Evolutionary conservation across 2,113 vertebrate genomes (phyloP), one percentile per base, ranked within the genome.

Genomic region (Lagenorhynchus albirostris): DNA sequence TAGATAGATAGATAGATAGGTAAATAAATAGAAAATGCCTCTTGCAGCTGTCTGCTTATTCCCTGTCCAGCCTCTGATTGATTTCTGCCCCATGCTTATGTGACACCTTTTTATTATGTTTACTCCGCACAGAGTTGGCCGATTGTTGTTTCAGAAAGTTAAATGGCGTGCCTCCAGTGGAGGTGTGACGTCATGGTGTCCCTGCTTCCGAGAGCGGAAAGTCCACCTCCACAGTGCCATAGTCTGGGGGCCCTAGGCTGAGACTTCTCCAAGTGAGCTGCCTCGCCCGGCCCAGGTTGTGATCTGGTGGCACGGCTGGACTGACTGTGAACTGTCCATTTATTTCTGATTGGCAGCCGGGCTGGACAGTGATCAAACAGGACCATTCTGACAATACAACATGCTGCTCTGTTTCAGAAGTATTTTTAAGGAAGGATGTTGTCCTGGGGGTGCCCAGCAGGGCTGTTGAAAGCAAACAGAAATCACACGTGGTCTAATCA

Each of bases 91-190:
- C 2, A 4, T 50, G 50, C 55, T 88, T 90, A 44, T 70, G 91
- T 44, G 50, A 83, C 74, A 90, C 31, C 87, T 97, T 91, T 77
- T 92, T 93, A 89, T 95, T 96, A 88, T 91, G 80, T 96, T 92
- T 67, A 33, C n/a, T 95, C 25, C 88, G n/a, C 44, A 47, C 21
- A 36, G 80, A 91, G 38, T 15, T 94, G 91, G 70, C 84, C 67
- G 47, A 29, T 74, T 92, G 41, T 70, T 91, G 63, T 87, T 88
- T 92, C 26, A 91, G 88, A 96, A 94, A 82, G 76, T 41, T 91
- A 55, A 93, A 58, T 36, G 89, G 41, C 76, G 26, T 41, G 20
- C 33, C 44, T 89, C 41, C 50, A 20, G 53, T 15, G 63, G 68
- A 60, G 73, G 33, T 89, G 47, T 95, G 84, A 58, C 79, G 4